phyloP scores from a whole-genome alignment of 2,797 vertebrate genomes.

The Phalanger gymnotis region DNA sequence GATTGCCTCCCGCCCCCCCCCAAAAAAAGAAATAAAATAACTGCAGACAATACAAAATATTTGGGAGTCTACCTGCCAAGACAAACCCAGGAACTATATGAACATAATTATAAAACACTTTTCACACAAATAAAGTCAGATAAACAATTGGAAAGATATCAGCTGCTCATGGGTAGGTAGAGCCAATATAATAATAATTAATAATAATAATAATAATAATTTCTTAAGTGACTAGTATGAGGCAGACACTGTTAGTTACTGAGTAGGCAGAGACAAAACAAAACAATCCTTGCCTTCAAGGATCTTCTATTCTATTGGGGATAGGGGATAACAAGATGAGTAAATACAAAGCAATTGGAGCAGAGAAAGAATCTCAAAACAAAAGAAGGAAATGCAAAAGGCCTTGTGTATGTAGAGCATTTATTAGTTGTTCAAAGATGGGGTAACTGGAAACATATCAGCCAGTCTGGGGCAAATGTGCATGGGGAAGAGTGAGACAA shows the following conservation, averaged over 20 bases:
- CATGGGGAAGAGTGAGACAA: neutral
- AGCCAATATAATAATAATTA: neutral
- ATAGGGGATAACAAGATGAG: neutral
- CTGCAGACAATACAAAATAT: neutral
- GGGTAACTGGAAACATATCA: neutral
- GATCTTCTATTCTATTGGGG: neutral
- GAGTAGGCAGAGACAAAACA: neutral
- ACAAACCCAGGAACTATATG: neutral
- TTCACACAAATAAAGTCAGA: neutral
- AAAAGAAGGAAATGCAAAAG: neutral
- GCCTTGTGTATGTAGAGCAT: neutral
- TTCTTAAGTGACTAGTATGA: neutral
- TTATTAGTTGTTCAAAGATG: neutral
- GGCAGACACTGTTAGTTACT: neutral
- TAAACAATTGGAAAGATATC: neutral
- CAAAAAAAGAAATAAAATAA: neutral
- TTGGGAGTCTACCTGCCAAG: neutral
- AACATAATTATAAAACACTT: neutral
- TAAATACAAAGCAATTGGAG: neutral
- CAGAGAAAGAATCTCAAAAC: neutral
- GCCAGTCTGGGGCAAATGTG: neutral
- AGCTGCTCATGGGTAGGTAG: neutral
- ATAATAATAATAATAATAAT: neutral
- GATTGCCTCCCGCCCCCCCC: neutral
- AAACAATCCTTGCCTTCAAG: neutral